Percentiles rank a stretch among this genome's conserved stretches.
Evolutionary conservation across 2,797 vertebrate species (phyloP).

Genomic region (Peromyscus attwateri): DNA sequence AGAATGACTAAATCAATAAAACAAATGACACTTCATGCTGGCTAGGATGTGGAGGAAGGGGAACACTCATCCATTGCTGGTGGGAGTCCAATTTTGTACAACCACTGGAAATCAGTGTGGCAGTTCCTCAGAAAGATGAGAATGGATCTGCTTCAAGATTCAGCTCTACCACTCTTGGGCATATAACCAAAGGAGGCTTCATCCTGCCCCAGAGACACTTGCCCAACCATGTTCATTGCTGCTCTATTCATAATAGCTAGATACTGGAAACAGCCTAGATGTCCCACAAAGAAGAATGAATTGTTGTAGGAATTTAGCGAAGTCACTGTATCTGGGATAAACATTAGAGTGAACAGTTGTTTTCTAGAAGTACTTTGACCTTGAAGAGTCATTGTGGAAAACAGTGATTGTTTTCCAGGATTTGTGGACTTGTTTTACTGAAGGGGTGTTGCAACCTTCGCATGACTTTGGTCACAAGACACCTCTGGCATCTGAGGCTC

Average conservation of each 20-base stretch:
- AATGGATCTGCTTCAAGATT: background rate
- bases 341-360: background rate
- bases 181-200: background rate
- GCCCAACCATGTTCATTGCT: background rate
- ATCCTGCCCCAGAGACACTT: background rate
- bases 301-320: background rate
- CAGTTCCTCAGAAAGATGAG: background rate
- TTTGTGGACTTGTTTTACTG: background rate
- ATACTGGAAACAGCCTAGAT: background rate
- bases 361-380: background rate
- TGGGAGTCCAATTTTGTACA: background rate
- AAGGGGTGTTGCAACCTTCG: background rate
- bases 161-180: background rate
- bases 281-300: background rate
- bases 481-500: background rate
- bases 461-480: background rate
- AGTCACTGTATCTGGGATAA: background rate
- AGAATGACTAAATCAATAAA: background rate
- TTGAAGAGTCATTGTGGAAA: background rate
- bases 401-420: background rate
- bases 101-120: background rate
- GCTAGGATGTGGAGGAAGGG: background rate
- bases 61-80: background rate
- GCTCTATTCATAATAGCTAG: no score
- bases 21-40: background rate